phyloP scores from a whole-genome alignment of 1,140 invertebrate species.

The Palaemon carinicauda region DNA sequence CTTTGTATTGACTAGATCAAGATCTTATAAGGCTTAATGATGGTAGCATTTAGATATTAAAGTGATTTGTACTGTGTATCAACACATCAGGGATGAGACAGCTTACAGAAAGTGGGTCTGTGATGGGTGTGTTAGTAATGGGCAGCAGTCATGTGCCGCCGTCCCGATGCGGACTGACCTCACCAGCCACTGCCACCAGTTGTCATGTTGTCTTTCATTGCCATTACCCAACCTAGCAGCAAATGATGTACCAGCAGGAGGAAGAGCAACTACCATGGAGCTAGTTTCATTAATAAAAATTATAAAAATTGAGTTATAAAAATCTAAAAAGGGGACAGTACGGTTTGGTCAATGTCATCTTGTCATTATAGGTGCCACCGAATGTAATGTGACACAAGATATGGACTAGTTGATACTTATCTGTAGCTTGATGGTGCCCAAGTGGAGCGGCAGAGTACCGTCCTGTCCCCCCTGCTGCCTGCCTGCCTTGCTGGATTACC shows the following conservation, averaged over 20 bases:
- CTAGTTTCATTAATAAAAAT: background rate
- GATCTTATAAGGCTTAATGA: too few relatives aligned
- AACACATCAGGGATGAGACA: too few relatives aligned
- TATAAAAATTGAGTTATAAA: background rate
- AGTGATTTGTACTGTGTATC: too few relatives aligned
- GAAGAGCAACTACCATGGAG: conserved; percentile 13
- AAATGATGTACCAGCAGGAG: conserved; percentile 50
- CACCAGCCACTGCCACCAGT: conserved; percentile 56
- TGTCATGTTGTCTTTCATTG: conserved; percentile 57
- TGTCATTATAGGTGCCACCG: background rate
- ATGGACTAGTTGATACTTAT: conserved; percentile 15
- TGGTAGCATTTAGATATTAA: too few relatives aligned
- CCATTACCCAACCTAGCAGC: conserved; percentile 53
- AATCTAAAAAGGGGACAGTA: conserved; percentile 27
- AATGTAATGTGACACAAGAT: conserved; percentile 11
- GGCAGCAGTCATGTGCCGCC: conserved; percentile 46
- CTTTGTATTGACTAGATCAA: too few relatives aligned
- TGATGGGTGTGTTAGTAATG: conserved; percentile 36
- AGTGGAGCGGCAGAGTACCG: conserved; percentile 44
- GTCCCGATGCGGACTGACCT: conserved; percentile 53
- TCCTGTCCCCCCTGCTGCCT: conserved; percentile 50
- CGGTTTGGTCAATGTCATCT: conserved; percentile 2
- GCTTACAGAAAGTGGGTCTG: background rate
- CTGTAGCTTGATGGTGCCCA: conserved; percentile 33
- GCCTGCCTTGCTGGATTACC: conserved; percentile 50